phyloP scores from a whole-genome alignment of 2,113 vertebrate genomes.

The Pseudois nayaur region DNA sequence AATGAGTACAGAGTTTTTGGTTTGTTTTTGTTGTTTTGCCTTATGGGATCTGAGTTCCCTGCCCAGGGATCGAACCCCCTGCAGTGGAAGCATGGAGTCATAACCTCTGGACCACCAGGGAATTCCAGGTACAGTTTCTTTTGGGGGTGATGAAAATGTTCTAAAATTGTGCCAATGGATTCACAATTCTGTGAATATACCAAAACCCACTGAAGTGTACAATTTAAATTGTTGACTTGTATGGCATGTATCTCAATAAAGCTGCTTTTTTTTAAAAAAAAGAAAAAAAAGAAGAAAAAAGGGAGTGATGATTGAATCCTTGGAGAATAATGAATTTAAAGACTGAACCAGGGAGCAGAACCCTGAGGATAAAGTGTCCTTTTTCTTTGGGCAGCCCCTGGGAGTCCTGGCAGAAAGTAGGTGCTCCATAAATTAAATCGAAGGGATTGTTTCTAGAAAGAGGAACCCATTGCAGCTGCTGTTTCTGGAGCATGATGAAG shows the following conservation, averaged over 20 bases:
- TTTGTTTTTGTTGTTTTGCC: not conserved
- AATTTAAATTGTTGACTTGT: not conserved
- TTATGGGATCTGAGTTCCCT: not conserved
- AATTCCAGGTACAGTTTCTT: not conserved
- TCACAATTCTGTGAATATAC: not conserved
- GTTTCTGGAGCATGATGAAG: not conserved
- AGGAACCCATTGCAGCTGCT: not conserved
- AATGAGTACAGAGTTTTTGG: not conserved
- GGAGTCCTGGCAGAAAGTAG: not conserved
- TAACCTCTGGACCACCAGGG: not conserved
- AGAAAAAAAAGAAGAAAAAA: too few relatives aligned
- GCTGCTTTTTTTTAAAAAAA: not conserved
- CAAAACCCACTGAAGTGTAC: not conserved
- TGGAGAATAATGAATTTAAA: not conserved
- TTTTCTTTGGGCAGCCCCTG: not conserved
- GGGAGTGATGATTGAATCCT: not conserved
- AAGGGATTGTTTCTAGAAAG: not conserved
- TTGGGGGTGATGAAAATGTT: not conserved
- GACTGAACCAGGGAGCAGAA: not conserved
- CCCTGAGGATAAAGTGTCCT: fast-evolving
- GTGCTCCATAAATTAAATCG: not conserved
- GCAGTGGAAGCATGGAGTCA: not conserved
- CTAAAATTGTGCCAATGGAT: not conserved
- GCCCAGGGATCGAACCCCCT: not conserved
- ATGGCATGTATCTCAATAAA: not conserved